phyloP scores from a whole-genome alignment of 2,888 invertebrate genomes.

The Ectemnius lituratus region DNA sequence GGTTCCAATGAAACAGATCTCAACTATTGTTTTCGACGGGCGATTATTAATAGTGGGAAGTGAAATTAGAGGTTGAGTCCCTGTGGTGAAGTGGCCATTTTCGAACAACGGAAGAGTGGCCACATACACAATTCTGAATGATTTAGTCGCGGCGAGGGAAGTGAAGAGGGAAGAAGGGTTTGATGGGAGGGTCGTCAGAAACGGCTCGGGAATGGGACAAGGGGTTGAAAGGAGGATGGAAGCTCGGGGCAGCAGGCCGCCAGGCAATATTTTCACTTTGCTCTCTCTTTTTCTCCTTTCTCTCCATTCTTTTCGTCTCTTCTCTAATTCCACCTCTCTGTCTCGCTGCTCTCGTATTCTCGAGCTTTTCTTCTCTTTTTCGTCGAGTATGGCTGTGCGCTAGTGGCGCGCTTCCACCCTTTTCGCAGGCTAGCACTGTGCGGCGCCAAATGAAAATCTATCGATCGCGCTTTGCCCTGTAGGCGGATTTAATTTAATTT shows the following conservation, averaged over 20 bases:
- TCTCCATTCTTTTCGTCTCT: slow-evolving; percentile 46
- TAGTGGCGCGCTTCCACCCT: slow-evolving; percentile 34
- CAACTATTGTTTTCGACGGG: neutral
- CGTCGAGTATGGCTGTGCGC: slow-evolving; percentile 6
- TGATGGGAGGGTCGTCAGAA: slow-evolving; percentile 18
- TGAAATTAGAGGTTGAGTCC: too few species aligned
- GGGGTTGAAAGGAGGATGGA: slow-evolving; percentile 25
- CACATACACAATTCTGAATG: too few species aligned
- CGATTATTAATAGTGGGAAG: too few species aligned
- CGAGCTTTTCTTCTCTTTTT: neutral
- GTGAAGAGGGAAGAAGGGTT: slow-evolving; percentile 26
- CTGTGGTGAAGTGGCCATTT: too few species aligned
- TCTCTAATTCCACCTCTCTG: slow-evolving; percentile 23
- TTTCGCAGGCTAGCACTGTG: slow-evolving; percentile 26
- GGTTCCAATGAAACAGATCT: neutral
- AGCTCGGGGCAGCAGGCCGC: slow-evolving; percentile 44
- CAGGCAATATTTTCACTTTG: slow-evolving; percentile 64
- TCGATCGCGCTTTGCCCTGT: slow-evolving; percentile 59
- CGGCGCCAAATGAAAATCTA: slow-evolving; percentile 65
- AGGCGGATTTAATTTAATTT: slow-evolving; percentile 67
- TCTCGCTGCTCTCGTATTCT: slow-evolving; percentile 15
- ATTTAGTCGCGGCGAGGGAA: slow-evolving; percentile 1
- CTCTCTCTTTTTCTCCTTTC: slow-evolving; percentile 37
- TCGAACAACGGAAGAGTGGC: too few species aligned
- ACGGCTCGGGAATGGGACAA: slow-evolving; percentile 3